These are phyloP conservation scores for Caenorhabditis plicata DNA, from an alignment of 2,888 invertebrate species.

Conservation along the genomic window DNA sequence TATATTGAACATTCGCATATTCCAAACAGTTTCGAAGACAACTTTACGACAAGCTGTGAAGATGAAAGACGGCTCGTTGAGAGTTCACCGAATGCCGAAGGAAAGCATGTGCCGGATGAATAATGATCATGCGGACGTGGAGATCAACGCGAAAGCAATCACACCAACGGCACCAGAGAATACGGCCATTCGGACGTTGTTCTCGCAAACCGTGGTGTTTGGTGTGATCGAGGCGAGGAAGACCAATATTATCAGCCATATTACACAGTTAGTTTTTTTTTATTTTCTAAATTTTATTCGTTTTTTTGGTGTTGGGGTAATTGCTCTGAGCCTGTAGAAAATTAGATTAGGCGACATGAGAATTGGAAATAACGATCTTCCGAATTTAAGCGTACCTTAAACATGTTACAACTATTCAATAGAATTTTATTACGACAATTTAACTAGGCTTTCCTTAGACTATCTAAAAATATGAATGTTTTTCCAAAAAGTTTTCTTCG, in stretches of 20 bases:
- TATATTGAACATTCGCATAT: constrained; percentile 57
- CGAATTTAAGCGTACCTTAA: too few species aligned
- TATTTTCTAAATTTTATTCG: constrained; percentile 3
- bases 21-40: constrained; percentile 56
- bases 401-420: too few species aligned
- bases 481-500: too few species aligned
- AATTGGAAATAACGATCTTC: too few species aligned
- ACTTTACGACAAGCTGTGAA: constrained; percentile 38
- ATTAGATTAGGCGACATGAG: too few species aligned
- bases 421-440: too few species aligned
- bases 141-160: constrained; percentile 1
- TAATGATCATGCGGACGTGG: background rate
- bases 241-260: constrained; percentile 29
- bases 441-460: too few species aligned
- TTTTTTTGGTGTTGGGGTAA: too few species aligned
- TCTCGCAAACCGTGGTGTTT: constrained; percentile 39
- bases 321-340: too few species aligned
- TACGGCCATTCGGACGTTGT: constrained; percentile 29
- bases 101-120: background rate
- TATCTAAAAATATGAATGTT: too few species aligned
- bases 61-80: constrained; percentile 42
- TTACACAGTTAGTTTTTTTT: constrained; percentile 21
- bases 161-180: background rate
- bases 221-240: constrained; percentile 31
- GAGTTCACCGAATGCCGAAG: constrained; percentile 51